These are phyloP conservation scores for Erinaceus europaeus DNA, from an alignment of 2,113 vertebrate genomes.

Conservation along the genomic window DNA sequence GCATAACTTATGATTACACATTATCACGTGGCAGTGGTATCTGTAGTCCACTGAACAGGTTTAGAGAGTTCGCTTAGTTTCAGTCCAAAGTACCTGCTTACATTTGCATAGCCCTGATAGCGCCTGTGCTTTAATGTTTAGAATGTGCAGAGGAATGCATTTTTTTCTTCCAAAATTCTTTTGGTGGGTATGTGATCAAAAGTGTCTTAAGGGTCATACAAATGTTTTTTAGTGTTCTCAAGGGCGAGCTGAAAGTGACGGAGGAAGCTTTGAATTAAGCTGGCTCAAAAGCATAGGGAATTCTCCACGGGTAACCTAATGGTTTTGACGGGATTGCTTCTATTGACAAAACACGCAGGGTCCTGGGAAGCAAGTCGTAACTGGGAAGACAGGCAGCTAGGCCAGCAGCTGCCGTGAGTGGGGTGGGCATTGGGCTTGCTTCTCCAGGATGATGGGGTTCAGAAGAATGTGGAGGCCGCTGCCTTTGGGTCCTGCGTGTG, in stretches of 20 bases:
- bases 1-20: too few species aligned
- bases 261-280: neutral
- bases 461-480: too few species aligned
- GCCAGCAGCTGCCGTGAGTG: too few species aligned
- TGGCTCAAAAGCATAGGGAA: neutral
- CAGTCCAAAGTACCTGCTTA: neutral
- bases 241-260: neutral
- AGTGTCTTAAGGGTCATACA: neutral
- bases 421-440: too few species aligned
- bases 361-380: too few species aligned
- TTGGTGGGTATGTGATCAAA: neutral
- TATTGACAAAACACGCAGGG: too few species aligned
- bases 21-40: neutral
- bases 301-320: neutral
- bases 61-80: neutral
- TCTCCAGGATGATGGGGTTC: too few species aligned
- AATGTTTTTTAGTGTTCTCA: neutral
- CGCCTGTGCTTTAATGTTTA: neutral
- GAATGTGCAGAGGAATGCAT: neutral
- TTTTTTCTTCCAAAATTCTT: conserved; percentile 14
- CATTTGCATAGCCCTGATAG: neutral
- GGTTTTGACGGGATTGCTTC: too few species aligned
- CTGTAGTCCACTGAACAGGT: neutral
- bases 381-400: too few species aligned
- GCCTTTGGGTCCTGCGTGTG: too few species aligned